Evolutionary conservation across 2,888 invertebrate genomes (phyloP).

Genomic region (Leucozona laternaria): DNA sequence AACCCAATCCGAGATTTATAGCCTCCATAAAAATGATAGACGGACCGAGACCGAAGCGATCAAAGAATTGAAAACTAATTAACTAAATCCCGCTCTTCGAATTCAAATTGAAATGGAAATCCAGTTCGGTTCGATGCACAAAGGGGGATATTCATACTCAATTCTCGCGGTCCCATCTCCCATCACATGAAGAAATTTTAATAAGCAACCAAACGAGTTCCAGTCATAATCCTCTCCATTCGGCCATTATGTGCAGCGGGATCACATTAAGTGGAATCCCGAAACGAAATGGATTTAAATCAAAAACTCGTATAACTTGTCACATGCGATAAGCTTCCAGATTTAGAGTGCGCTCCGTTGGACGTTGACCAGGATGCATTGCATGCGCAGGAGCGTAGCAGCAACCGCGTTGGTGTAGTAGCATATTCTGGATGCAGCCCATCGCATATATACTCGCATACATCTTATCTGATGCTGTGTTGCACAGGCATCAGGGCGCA

Average conservation of each 20-base stretch:
- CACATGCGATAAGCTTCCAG: constrained; percentile 76
- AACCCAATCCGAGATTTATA: constrained; percentile 71
- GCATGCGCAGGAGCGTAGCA: constrained; percentile 33
- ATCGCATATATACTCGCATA: constrained; percentile 33
- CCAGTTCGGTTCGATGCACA: constrained; percentile 51
- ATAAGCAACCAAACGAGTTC: constrained; percentile 73
- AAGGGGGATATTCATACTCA: not conserved
- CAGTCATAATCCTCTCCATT: constrained; percentile 74
- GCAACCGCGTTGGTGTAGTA: constrained; percentile 30
- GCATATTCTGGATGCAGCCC: constrained; percentile 55
- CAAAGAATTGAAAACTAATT: constrained; percentile 76
- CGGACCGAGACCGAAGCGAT: constrained; percentile 73
- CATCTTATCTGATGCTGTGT: constrained; percentile 52
- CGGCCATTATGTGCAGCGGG: constrained; percentile 74
- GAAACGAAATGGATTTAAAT: constrained; percentile 76
- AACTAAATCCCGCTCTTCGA: constrained; percentile 63
- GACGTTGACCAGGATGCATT: constrained; percentile 42
- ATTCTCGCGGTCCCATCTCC: not conserved
- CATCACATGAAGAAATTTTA: constrained; percentile 57
- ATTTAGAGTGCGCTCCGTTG: constrained; percentile 61
- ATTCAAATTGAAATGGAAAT: constrained; percentile 69
- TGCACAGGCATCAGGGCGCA: not conserved
- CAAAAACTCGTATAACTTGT: constrained; percentile 76
- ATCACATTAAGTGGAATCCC: constrained; percentile 75
- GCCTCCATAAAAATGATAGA: constrained; percentile 74